Evolutionary conservation across 2,113 vertebrate species (phyloP), one percentile per base, ranked within the genome.

Genomic region (Ammodytes marinus): DNA sequence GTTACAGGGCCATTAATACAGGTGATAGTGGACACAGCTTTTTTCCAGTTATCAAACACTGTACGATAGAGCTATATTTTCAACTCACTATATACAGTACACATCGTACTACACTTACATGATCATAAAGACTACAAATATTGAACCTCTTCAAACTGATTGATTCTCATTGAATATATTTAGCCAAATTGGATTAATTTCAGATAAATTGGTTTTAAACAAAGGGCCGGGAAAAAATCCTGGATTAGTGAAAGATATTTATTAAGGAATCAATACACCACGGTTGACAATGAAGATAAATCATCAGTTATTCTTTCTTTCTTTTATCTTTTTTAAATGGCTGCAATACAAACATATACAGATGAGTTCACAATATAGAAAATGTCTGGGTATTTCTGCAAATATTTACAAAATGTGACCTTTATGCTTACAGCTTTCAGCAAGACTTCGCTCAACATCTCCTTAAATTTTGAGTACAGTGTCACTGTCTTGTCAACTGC

Each of bases 211-310:
- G 11, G 9, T 45, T 17, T 35, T 13, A 35, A 60, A 12, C 17
- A 68, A 77, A 40, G 0, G 5, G 17, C 40, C 27, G 27, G 11
- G 15, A 55, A 39, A 47, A 65, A 65, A 8, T 13, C 50, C 55
- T 6, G 6, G 40, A 17, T 61, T 8, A 15, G 6, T 65, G 59
- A 59, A 57, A 65, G 6, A 83, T 52, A 40, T 77, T 71, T 54
- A 61, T 61, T 73, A 2, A 55, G 6, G 47, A 45, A 50, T n/a
- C 65, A 52, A 7, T 10, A 59, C 8, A 27, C 27, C 27, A 27
- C 1, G 10, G 1, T 58, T 66, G 0, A 8, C 9, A 47, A 27
- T 46, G 9, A 0, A 53, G 43, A n/a, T 35, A 11, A 45, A 57
- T 47, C 12, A 37, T 17, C 1, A 19, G 3, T 52, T 37, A 35